Evolutionary conservation across 2,113 vertebrate species (phyloP).

Genomic region (Chloroceryle aenea): DNA sequence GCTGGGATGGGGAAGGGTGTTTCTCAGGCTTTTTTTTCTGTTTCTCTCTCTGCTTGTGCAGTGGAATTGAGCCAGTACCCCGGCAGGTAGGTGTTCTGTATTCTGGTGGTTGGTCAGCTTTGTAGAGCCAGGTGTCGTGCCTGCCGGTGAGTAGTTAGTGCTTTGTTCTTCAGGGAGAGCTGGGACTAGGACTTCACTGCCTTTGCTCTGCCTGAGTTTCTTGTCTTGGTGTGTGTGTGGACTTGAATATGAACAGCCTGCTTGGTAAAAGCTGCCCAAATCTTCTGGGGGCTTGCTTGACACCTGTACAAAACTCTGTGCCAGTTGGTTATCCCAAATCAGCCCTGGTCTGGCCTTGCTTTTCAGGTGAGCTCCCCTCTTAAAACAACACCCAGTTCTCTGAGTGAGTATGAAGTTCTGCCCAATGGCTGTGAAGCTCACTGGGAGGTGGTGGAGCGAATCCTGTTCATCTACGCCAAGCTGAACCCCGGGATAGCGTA

Average conservation of each 20-base stretch:
- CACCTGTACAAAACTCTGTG: background rate
- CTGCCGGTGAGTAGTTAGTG: background rate
- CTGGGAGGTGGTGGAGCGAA: slow-evolving; percentile 98
- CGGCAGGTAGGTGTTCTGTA: background rate
- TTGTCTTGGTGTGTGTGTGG: background rate
- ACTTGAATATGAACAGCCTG: background rate
- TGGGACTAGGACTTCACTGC: background rate
- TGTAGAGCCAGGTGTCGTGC: background rate
- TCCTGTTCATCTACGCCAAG: slow-evolving; percentile 98
- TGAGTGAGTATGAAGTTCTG: slow-evolving; percentile 88
- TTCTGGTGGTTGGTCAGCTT: background rate
- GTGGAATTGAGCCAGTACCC: background rate
- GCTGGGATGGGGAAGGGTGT: background rate
- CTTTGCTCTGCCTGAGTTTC: background rate
- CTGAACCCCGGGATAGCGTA: slow-evolving; percentile 97
- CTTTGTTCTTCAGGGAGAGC: background rate
- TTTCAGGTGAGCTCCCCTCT: slow-evolving; percentile 92
- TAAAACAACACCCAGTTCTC: slow-evolving; percentile 81
- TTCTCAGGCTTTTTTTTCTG: background rate
- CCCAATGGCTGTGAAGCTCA: slow-evolving; percentile 93
- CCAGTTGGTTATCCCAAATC: background rate
- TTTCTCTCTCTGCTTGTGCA: background rate
- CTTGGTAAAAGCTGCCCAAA: background rate
- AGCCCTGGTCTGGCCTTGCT: background rate
- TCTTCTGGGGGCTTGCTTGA: accelerated